Base-by-base conservation (phyloP, 2,888 invertebrate species). In the Clunio marinus region DNA sequence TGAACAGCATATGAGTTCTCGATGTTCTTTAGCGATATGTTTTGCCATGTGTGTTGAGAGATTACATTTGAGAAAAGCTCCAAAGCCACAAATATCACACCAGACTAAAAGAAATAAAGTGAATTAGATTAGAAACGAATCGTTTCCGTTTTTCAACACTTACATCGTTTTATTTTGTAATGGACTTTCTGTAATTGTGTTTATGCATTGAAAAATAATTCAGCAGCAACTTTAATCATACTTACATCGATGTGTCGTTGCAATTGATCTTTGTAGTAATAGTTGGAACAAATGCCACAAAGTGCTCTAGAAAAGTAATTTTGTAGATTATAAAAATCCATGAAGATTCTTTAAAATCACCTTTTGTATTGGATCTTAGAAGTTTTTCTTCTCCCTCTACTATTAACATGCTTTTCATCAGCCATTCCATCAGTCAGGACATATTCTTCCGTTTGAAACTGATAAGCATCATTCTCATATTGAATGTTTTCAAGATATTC, bases 231-330 rank as follows among this genome's bases (percentile, higher is more conserved):
- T 35, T 8, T 32, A 7, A 32, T 13, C 10, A 45, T 15, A 55
- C 55, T 25, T n/a, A 55, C 55, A 24, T 66, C 66, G 15, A 66
- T 66, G 24, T 66, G 66, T 7, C 66, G 8, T 20, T 66, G 51
- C 4, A 66, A 22, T 24, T 66, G 66, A 35, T 66, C 66, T 35
- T 66, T 66, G 10, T 66, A 66, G 15, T 66, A 66, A 24, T 22
- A 46, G 32, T 55, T 55, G 10, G 55, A 51, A 24, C 66, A 66
- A 3, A 66, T 17, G 20, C 66, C 55, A 51, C 66, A 66, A 10
- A 66, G 32, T 15, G 66, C 66, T 13, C 66, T n/a, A n/a, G n/a
- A n/a, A n/a, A n/a, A n/a, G n/a, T n/a, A n/a, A n/a, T n/a, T n/a
- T n/a, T n/a, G n/a, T n/a, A n/a, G n/a, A n/a, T n/a, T n/a, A n/a